These are phyloP conservation scores for Thinocorus orbignyianus DNA, from an alignment of 2,113 vertebrate genomes.

Conservation along the genomic window DNA sequence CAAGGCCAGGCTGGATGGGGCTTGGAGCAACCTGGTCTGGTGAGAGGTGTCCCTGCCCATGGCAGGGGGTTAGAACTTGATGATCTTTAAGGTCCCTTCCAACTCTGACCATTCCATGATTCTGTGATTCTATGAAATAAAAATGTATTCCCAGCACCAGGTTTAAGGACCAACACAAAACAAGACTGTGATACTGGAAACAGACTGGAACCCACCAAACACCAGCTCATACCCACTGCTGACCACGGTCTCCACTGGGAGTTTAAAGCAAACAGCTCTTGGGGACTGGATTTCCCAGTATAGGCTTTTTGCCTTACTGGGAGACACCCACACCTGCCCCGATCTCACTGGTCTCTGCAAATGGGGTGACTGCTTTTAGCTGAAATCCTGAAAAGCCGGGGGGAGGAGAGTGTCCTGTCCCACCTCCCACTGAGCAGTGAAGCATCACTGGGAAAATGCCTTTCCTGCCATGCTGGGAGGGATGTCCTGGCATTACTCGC, in stretches of 20 bases:
- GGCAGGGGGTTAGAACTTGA: no score
- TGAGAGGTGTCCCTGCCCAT: no score
- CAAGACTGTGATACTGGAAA: background rate
- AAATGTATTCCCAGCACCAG: fast-evolving
- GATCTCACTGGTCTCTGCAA: background rate
- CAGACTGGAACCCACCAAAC: background rate
- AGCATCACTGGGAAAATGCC: background rate
- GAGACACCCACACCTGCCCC: background rate
- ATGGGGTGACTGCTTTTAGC: background rate
- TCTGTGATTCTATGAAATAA: background rate
- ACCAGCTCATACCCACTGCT: background rate
- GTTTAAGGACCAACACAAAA: background rate
- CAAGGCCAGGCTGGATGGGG: no score
- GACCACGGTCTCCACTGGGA: fast-evolving
- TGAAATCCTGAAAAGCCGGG: background rate
- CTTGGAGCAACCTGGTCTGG: no score
- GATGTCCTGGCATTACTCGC: background rate
- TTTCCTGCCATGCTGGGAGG: background rate
- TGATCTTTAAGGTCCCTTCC: no score
- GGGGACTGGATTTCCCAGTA: background rate
- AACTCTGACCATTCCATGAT: no score
- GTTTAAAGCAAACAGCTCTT: background rate
- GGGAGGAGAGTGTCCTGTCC: background rate
- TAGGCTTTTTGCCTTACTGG: background rate
- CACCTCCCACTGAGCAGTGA: fast-evolving